phyloP scores from a whole-genome alignment of 2,113 vertebrate genomes.

The human region DNA sequence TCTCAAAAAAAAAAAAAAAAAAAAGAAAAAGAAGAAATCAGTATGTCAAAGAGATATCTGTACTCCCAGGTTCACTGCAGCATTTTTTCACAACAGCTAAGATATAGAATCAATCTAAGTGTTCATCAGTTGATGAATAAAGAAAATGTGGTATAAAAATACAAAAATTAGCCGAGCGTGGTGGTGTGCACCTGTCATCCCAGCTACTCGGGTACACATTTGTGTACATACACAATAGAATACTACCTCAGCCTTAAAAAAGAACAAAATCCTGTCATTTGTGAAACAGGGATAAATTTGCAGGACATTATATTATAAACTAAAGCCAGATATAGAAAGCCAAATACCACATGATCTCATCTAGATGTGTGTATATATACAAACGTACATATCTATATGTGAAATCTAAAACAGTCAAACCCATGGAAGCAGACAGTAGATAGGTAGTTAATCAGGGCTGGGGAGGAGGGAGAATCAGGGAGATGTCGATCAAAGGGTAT shows the following conservation, averaged over 20 bases:
- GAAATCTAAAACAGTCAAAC: not conserved
- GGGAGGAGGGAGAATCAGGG: not conserved
- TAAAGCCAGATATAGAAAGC: not conserved
- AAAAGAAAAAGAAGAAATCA: not conserved
- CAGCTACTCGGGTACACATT: too few relatives aligned
- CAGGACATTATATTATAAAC: not conserved
- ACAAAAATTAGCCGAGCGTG: too few relatives aligned
- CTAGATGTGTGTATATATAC: not conserved
- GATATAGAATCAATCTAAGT: not conserved
- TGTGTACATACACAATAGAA: not conserved
- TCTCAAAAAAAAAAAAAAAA: too few relatives aligned
- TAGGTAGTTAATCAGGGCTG: not conserved
- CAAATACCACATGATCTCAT: not conserved
- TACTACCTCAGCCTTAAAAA: not conserved
- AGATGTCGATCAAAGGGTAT: not conserved
- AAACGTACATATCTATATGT: not conserved
- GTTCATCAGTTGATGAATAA: not conserved
- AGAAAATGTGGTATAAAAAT: not conserved
- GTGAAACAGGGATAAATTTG: not conserved
- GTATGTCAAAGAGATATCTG: not conserved
- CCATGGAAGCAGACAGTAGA: not conserved
- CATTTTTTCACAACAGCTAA: not conserved
- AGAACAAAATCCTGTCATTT: not conserved
- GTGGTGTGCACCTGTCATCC: too few relatives aligned
- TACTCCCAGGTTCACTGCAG: not conserved